Conservation (phyloP, 2,113 vertebrate species). For the Varanus komodoensis region DNA sequence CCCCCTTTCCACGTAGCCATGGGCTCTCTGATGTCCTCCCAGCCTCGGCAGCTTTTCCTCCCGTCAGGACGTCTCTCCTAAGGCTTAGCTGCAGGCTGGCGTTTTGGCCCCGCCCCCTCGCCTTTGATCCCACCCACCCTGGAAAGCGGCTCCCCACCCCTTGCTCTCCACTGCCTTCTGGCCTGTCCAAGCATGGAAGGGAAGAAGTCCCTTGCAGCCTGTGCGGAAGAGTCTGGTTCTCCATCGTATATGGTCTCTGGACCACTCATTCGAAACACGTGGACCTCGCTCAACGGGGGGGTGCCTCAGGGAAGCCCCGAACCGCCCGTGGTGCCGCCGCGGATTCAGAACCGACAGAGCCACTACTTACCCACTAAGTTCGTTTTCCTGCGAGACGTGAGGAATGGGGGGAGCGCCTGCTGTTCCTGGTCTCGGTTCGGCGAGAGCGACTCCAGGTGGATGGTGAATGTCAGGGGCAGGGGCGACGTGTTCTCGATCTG, state of each 20-base stretch:
- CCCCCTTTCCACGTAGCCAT: too few species aligned
- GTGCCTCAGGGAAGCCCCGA: too few species aligned
- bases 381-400: conserved; percentile 51
- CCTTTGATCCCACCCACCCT: too few species aligned
- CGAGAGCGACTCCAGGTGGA: conserved; percentile 80
- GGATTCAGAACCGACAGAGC: neutral
- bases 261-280: neutral
- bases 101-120: too few species aligned
- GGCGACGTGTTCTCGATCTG: conserved; percentile 87
- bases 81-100: too few species aligned
- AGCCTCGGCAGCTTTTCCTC: too few species aligned
- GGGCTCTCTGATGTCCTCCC: too few species aligned
- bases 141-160: too few species aligned
- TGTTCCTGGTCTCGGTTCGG: conserved; percentile 42
- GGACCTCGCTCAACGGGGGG: neutral
- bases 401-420: conserved; percentile 74
- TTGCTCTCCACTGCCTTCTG: too few species aligned
- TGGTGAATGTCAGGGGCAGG: conserved; percentile 78
- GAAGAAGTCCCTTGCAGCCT: neutral
- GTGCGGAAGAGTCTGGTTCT: neutral
- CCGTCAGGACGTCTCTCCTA: too few species aligned
- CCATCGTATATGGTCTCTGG: neutral
- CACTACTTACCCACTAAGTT: conserved; percentile 81
- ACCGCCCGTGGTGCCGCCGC: neutral
- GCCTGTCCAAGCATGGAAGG: too few species aligned